These are phyloP conservation scores for Macrophya alboannulata DNA, from an alignment of 2,888 invertebrate species.

Conservation along the genomic window DNA sequence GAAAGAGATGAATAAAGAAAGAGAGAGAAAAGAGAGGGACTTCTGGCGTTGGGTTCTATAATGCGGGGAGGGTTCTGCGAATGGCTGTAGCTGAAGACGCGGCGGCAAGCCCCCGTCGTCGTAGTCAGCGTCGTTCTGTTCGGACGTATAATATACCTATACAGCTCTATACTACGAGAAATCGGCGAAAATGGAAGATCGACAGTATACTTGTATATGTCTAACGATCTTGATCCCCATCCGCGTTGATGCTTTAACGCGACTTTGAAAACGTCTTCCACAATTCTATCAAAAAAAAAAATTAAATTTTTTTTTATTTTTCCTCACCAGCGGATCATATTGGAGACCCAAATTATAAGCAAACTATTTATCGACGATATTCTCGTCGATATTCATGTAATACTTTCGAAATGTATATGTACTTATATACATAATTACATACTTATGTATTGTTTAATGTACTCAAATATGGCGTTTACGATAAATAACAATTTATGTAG, in stretches of 20 bases:
- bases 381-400: not conserved
- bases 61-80: slow-evolving; percentile 53
- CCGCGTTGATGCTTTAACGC: slow-evolving; percentile 12
- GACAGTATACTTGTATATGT: slow-evolving; percentile 1
- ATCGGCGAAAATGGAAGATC: slow-evolving; percentile 53
- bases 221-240: not conserved
- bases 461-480: not conserved
- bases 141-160: not conserved
- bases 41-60: slow-evolving; percentile 35
- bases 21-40: slow-evolving; percentile 5
- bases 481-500: too few species aligned
- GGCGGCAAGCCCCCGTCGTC: slow-evolving; percentile 30
- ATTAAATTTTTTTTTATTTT: not conserved
- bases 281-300: not conserved
- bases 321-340: not conserved
- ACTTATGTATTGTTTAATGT: not conserved
- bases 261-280: slow-evolving; percentile 36
- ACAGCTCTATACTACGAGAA: not conserved
- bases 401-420: not conserved
- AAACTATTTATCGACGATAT: too few species aligned
- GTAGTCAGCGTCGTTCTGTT: not conserved
- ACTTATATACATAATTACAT: too few species aligned
- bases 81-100: slow-evolving; percentile 45
- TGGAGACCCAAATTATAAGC: too few species aligned
- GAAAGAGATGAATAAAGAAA: not conserved